Evolutionary conservation across 1,140 invertebrate genomes (phyloP), one percentile per base, ranked within the genome.

Genomic region (Anoplophora glabripennis): DNA sequence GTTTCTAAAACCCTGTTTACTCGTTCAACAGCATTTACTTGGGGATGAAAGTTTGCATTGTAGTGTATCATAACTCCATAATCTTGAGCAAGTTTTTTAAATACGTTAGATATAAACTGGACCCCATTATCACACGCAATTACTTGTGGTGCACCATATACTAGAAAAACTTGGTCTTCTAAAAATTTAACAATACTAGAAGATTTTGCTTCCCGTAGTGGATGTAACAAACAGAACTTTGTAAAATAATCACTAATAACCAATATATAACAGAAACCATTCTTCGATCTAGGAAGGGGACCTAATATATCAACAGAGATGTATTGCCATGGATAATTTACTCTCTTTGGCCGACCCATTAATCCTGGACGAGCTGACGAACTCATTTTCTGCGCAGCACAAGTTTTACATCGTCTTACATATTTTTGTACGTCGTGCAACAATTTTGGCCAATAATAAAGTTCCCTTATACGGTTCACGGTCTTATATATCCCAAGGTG

Each of bases 231-330:
- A 18, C 60, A 11, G 62, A 66, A 36, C 65, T 70, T 34, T 56
- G 66, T 41, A 10, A 55, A 56, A 47, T 42, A 58, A 35, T 75
- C 71, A 28, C 42, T 47, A 7, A 74, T 48, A 7, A 77, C 73
- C 4, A 78, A 45, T 9, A 77, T 60, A 61, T 72, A 76, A 12
- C 54, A 63, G 54, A 71, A 68, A 4, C 65, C 64, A 18, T 33
- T 37, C 3, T 38, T 34, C 7, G 63, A 73, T 12, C 47, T 33
- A 1, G 68, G 65, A 14, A 75, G 56, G 10, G 72, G 67, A 10
- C 71, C 65, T 68, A 78, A 51, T 72, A 82, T 55, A 73, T 78
- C 56, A 1, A 71, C 45, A 1, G 67, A 61, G 11, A 70, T 61
- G 1, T 56, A 12, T 57, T 74, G 51, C 38, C 40, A 65, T 41